Conservation (phyloP, 1,140 invertebrate species). For the Sitobion miscanthi region DNA sequence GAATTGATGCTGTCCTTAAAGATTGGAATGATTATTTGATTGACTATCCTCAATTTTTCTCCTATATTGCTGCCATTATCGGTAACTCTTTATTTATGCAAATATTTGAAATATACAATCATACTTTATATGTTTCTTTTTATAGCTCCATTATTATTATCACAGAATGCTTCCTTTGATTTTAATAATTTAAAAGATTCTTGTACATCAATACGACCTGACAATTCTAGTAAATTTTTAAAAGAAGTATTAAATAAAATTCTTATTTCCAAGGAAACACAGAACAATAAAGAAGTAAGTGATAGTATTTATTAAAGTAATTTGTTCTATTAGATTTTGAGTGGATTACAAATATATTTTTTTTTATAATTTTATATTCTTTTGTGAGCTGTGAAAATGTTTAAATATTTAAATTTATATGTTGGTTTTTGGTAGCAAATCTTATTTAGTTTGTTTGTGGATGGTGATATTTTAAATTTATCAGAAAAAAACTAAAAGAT, state of each 20-base stretch:
- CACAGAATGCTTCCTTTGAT: constrained; percentile 32
- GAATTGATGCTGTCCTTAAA: constrained; percentile 48
- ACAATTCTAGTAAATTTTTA: constrained; percentile 39
- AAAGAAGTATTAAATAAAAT: constrained; percentile 38
- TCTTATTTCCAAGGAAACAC: constrained; percentile 46
- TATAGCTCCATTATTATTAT: constrained; percentile 53
- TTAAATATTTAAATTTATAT: too few relatives aligned
- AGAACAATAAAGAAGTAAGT: constrained; percentile 48
- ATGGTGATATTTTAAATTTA: too few relatives aligned
- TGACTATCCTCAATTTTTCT: constrained; percentile 50
- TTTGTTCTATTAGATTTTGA: not conserved
- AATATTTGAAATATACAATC: not conserved
- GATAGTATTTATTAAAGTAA: not conserved
- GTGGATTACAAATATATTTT: too few relatives aligned
- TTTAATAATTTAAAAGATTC: constrained; percentile 50
- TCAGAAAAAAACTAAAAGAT: too few relatives aligned
- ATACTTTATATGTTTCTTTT: not conserved
- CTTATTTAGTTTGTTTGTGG: too few relatives aligned
- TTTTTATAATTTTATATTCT: too few relatives aligned
- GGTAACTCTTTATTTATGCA: not conserved
- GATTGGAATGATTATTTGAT: constrained; percentile 54
- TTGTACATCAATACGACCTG: constrained; percentile 27
- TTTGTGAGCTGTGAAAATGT: too few relatives aligned
- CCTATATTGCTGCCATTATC: constrained; percentile 54
- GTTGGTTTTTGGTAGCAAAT: too few relatives aligned